Percentiles rank a stretch among this genome's conserved stretches.
phyloP scores from a whole-genome alignment of 2,888 invertebrate species.

The Drosophila percnosoma region DNA sequence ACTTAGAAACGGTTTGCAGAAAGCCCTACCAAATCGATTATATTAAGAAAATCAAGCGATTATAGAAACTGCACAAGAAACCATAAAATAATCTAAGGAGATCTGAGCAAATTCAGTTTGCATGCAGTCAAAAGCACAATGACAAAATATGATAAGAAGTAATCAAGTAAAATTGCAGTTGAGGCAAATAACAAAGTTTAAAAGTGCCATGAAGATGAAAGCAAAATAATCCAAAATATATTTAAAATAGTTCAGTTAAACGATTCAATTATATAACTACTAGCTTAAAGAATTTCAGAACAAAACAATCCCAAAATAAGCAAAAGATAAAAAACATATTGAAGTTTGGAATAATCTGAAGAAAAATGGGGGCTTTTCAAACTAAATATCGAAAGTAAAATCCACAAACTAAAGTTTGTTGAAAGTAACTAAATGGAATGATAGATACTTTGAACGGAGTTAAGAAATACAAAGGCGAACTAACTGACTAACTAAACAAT shows the following conservation, averaged over 20 bases:
- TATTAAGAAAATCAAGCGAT: background rate
- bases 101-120: background rate
- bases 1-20: background rate
- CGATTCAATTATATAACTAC: background rate
- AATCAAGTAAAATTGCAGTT: background rate
- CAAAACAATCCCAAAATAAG: background rate
- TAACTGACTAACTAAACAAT: background rate
- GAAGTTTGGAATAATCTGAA: background rate
- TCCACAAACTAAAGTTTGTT: background rate
- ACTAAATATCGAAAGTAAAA: background rate
- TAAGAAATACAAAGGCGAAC: background rate
- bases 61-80: background rate
- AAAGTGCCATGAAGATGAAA: background rate
- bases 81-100: background rate
- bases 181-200: background rate
- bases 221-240: background rate
- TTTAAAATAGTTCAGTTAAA: background rate
- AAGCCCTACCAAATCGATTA: background rate
- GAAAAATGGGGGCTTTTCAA: background rate
- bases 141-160: background rate
- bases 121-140: background rate
- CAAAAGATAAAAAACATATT: background rate
- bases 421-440: background rate
- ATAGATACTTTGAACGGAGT: background rate
- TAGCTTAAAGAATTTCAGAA: background rate